Conservation (phyloP, 1,140 invertebrate genomes). For the Pachyrhynchus sulphureomaculatus region DNA sequence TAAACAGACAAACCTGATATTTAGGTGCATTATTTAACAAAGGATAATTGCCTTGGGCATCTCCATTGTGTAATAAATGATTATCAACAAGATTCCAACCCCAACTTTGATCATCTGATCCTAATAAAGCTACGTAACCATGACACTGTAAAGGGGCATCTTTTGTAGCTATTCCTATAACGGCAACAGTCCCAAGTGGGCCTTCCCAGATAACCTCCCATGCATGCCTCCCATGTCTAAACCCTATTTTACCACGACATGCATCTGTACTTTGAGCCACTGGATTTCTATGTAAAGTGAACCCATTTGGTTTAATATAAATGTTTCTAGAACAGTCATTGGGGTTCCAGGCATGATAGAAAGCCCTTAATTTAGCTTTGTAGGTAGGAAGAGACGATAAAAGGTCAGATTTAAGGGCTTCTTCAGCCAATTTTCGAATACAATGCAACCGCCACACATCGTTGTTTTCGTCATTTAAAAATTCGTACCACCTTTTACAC, state of each 20-base stretch:
- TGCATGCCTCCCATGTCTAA: slow-evolving; percentile 88
- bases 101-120: slow-evolving; percentile 96
- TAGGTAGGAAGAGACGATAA: slow-evolving; percentile 86
- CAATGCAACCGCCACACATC: slow-evolving; percentile 94
- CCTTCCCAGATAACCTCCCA: slow-evolving; percentile 99
- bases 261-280: slow-evolving; percentile 98
- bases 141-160: slow-evolving; percentile 87
- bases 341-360: slow-evolving; percentile 95
- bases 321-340: slow-evolving; percentile 96
- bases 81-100: slow-evolving; percentile 99
- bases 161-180: slow-evolving; percentile 94
- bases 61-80: slow-evolving; percentile 94
- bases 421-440: slow-evolving; percentile 81
- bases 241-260: slow-evolving; percentile 92
- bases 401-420: slow-evolving; percentile 90
- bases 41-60: slow-evolving; percentile 94
- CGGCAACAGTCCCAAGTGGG: slow-evolving; percentile 92
- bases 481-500: slow-evolving; percentile 90
- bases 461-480: slow-evolving; percentile 91
- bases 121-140: slow-evolving; percentile 92
- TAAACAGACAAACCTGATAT: slow-evolving; percentile 75
- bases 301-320: slow-evolving; percentile 95
- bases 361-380: slow-evolving; percentile 92
- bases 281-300: slow-evolving; percentile 95
- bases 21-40: slow-evolving; percentile 95